Evolutionary conservation across 2,888 invertebrate genomes (phyloP).

Genomic region (Omphaloscelis lunosa): DNA sequence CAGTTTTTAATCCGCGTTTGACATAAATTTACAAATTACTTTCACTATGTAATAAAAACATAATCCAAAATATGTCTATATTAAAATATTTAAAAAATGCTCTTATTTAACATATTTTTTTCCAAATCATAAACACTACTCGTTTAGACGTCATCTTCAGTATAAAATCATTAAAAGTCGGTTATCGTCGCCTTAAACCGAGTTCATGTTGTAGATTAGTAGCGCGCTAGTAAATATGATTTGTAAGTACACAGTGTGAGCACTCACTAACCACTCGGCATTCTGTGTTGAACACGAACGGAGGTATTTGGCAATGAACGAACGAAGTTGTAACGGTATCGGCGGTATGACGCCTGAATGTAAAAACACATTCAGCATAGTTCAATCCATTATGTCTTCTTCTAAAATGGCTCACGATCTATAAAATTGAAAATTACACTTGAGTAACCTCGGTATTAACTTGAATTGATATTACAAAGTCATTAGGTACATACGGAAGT

Average conservation of each 20-base stretch:
- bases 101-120: too few species aligned
- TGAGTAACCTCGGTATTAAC: not conserved
- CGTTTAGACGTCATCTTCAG: too few species aligned
- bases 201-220: constrained; percentile 34
- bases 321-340: constrained; percentile 48
- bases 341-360: constrained; percentile 47
- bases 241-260: constrained; percentile 24
- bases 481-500: not conserved
- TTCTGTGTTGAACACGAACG: constrained; percentile 34
- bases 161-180: too few species aligned
- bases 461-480: constrained; percentile 19
- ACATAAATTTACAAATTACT: too few species aligned
- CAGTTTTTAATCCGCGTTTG: too few species aligned
- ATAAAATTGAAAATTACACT: constrained; percentile 7
- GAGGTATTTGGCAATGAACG: constrained; percentile 60
- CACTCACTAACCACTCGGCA: constrained; percentile 28
- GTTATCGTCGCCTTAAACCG: too few species aligned
- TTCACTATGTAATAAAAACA: too few species aligned
- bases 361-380: constrained; percentile 25
- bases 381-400: not conserved
- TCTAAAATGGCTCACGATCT: not conserved
- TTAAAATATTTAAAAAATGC: too few species aligned
- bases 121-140: too few species aligned
- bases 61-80: too few species aligned
- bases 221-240: constrained; percentile 39